Percentiles rank a stretch among this genome's conserved stretches.
phyloP scores from a whole-genome alignment of 2,797 vertebrate species.

The Agapornis canus region DNA sequence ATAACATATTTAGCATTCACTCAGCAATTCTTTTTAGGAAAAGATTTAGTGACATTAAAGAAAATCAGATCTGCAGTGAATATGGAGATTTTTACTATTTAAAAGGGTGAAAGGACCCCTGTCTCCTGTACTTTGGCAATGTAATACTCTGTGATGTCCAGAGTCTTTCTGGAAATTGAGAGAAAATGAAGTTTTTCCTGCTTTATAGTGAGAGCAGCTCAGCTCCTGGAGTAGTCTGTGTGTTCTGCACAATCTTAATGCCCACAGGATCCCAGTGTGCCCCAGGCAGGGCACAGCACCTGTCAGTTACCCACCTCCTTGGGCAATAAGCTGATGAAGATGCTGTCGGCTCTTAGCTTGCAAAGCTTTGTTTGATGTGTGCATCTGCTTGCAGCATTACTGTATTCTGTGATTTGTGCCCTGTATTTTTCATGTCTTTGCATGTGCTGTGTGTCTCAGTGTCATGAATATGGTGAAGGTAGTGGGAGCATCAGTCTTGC shows the following conservation, averaged over 20 bases:
- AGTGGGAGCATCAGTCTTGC: not conserved
- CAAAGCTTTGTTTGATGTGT: conserved; percentile 47
- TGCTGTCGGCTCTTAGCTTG: not conserved
- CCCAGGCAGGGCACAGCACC: not conserved
- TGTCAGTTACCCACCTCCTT: not conserved
- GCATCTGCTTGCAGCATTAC: conserved; percentile 61
- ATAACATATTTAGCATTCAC: conserved; percentile 22
- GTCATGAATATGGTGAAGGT: not conserved
- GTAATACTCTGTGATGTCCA: conserved; percentile 2
- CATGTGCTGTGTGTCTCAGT: conserved; percentile 52
- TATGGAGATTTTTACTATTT: conserved; percentile 4
- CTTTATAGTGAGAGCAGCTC: conserved; percentile 17
- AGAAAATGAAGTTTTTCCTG: conserved; percentile 12
- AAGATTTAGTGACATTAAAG: conserved; percentile 11
- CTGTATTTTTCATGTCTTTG: conserved; percentile 41
- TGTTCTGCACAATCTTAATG: not conserved
- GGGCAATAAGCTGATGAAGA: not conserved
- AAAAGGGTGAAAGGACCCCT: conserved; percentile 2
- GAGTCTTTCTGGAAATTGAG: conserved; percentile 23
- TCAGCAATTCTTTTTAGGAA: not conserved
- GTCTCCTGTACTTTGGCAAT: conserved; percentile 6
- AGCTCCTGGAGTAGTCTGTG: not conserved
- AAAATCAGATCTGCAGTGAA: not conserved
- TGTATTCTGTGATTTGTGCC: conserved; percentile 54
- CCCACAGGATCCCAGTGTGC: not conserved